phyloP scores from a whole-genome alignment of 2,888 invertebrate genomes.

The Drosophila macrospina region DNA sequence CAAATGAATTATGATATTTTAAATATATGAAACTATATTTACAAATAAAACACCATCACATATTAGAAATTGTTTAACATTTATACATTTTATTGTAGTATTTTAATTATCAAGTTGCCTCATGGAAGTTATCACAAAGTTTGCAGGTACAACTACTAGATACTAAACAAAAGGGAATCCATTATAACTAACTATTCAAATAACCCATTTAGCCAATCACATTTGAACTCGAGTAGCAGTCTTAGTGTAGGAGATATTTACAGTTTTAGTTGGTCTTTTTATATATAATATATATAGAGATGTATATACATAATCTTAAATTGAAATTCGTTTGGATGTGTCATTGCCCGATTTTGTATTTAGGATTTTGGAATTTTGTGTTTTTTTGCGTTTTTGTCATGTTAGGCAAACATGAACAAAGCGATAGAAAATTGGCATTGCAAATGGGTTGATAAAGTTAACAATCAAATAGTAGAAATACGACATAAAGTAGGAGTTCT shows the following conservation, averaged over 20 bases:
- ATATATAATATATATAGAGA: conserved; percentile 7
- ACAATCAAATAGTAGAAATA: conserved; percentile 82
- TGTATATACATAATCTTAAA: conserved; percentile 47
- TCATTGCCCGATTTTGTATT: conserved; percentile 23
- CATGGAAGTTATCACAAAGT: conserved; percentile 64
- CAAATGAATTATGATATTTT: not conserved
- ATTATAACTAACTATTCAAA: conserved; percentile 33
- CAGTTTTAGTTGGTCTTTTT: conserved; percentile 26
- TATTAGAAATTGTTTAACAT: conserved; percentile 23
- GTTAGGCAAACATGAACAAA: conserved; percentile 78
- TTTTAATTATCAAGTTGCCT: conserved; percentile 47
- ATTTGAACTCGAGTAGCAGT: conserved; percentile 50
- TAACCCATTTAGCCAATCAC: conserved; percentile 48
- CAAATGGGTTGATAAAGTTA: conserved; percentile 83
- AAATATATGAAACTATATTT: conserved; percentile 10
- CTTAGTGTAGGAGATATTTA: conserved; percentile 45
- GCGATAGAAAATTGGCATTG: conserved; percentile 81
- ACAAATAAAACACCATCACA: conserved; percentile 59
- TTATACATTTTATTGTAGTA: conserved; percentile 56
- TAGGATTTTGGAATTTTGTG: not conserved
- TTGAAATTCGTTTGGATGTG: conserved; percentile 24
- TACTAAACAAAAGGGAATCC: conserved; percentile 17
- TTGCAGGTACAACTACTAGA: conserved; percentile 33
- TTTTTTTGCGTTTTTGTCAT: conserved; percentile 39
- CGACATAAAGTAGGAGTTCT: conserved; percentile 80